Base-by-base conservation (phyloP, 2,888 invertebrate species). In the Ophion ellenae region DNA sequence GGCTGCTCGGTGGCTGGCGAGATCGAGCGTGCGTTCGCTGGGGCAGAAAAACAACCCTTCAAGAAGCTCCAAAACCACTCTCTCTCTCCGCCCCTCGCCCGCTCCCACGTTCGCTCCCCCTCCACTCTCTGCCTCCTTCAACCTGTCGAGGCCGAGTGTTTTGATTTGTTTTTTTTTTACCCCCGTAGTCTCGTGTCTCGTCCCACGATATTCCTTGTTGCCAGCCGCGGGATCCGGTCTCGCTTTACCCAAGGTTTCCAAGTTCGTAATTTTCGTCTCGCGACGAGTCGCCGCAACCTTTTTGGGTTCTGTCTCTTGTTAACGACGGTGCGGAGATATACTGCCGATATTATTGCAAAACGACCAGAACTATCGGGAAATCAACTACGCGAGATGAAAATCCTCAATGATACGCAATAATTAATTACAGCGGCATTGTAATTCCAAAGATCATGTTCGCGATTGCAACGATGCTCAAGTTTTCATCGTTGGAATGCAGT, bases 1-100 rank as follows among this genome's bases (percentile, higher is more conserved):
- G 88, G 89, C 88, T 91, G 89, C 88, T 91, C 91, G 90, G 90
- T 90, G 90, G 86, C 88, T 14, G 14, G 28, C 36, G 61, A 89
- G 89, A 87, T 36, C 20, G 59, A 59, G 47, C 40, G 87, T 70
- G 74, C 74, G 63, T 80, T 64, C 59, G 76, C 63, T 53, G 64
- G 83, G 66, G 71, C 69, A 76, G 78, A 81, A 83, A 45, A 77
- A 79, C 64, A 73, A 76, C 85, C 83, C 83, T 86, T 77, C 74
- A 76, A 84, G 76, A 76, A 79, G 74, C 80, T 74, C 74, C 74
- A 73, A 80, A 80, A 79, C 81, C 76, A 59, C 67, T 75, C 79
- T 73, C 86, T 73, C 86, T 64, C 77, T 69, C 17, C 14, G 61
- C 3, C 69, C 36, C 59, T 73, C 63, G 53, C 17, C 45, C 53